Conservation (phyloP, 2,113 vertebrate species). For the Blennius ocellaris region DNA sequence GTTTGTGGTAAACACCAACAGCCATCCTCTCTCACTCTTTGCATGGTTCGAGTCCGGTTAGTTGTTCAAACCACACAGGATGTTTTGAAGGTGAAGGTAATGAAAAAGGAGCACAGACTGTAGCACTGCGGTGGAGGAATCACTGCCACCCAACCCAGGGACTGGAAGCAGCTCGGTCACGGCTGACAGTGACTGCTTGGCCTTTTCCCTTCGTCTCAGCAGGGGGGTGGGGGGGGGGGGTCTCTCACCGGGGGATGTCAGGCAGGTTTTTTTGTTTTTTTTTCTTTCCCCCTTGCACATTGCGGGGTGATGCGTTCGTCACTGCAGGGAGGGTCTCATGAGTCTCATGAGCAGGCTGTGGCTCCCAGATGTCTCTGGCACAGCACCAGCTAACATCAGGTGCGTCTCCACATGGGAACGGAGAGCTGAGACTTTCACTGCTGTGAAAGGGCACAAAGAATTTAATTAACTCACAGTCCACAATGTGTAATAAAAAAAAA, state of each 20-base stretch:
- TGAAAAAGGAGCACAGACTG: conserved; percentile 3
- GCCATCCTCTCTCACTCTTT: not conserved
- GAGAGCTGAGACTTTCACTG: conserved; percentile 39
- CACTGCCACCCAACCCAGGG: not conserved
- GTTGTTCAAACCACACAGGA: not conserved
- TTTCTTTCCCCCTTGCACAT: not conserved
- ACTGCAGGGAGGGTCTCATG: conserved; percentile 16
- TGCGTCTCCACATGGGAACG: conserved; percentile 24
- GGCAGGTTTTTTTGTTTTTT: conserved; percentile 18
- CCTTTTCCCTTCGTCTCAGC: conserved; percentile 14
- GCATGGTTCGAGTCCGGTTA: conserved; percentile 13
- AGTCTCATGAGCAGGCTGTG: conserved; percentile 32
- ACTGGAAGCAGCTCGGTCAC: not conserved
- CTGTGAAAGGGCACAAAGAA: conserved; percentile 58
- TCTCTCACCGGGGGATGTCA: conserved; percentile 21
- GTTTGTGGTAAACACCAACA: not conserved
- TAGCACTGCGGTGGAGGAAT: conserved; percentile 1
- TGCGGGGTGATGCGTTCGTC: conserved; percentile 15
- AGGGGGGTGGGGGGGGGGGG: not conserved
- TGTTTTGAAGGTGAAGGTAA: not conserved
- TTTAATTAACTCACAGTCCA: conserved; percentile 21
- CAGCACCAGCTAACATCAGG: conserved; percentile 29
- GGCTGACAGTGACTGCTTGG: conserved; percentile 1
- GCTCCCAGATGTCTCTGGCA: conserved; percentile 30
- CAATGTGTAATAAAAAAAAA: not conserved